Evolutionary conservation across 1,140 invertebrate genomes (phyloP).

Genomic region (Cyphomyrmex costatus): DNA sequence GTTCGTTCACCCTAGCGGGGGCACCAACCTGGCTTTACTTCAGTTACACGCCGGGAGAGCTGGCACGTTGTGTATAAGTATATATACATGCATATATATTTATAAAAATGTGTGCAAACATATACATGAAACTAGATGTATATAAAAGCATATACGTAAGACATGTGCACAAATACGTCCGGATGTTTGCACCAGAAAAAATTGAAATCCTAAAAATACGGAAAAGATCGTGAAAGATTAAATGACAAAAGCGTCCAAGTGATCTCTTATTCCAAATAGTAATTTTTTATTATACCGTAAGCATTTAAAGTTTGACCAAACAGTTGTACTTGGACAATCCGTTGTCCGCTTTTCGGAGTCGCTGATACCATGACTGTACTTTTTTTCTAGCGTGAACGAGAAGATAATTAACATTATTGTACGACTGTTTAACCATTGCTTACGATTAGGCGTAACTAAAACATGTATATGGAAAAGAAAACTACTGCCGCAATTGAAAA

Average conservation of each 20-base stretch:
- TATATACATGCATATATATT: conserved; percentile 41
- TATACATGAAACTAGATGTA: background rate
- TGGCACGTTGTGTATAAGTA: conserved; percentile 78
- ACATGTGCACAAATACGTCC: no score
- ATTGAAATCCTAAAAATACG: background rate
- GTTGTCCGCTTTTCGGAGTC: background rate
- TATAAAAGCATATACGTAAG: background rate
- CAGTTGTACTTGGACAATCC: no score
- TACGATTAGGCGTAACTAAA: background rate
- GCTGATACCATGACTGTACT: background rate
- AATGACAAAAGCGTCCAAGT: background rate
- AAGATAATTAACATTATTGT: background rate
- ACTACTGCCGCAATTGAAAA: background rate
- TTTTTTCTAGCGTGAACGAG: background rate
- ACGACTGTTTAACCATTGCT: background rate
- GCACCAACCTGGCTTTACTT: conserved; percentile 87
- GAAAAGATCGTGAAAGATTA: conserved; percentile 1
- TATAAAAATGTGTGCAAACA: background rate
- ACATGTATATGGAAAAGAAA: background rate
- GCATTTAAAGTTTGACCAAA: background rate
- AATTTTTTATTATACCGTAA: background rate
- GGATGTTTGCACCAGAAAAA: background rate
- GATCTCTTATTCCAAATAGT: background rate
- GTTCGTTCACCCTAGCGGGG: conserved; percentile 87
- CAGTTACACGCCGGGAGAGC: conserved; percentile 84